A percentile compares a stretch with the other conserved stretches of the same genome.
phyloP scores from a whole-genome alignment of 35 echinoderm and acorn worm genomes.

The Acanthaster planci region DNA sequence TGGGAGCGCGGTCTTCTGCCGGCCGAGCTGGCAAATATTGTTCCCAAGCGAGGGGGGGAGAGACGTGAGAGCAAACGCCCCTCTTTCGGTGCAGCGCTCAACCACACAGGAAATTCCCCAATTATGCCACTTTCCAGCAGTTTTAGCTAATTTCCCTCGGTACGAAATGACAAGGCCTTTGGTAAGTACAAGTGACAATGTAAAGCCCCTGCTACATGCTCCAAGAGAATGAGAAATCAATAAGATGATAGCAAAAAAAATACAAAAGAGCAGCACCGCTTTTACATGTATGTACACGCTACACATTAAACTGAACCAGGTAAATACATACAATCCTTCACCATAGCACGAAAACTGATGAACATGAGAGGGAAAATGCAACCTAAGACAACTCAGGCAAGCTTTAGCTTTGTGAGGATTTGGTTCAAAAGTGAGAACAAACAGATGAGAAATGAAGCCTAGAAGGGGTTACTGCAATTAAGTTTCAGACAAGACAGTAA shows the following conservation, averaged over 20 bases:
- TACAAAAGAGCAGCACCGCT: too few species aligned
- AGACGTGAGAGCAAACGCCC: not conserved
- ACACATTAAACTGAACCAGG: too few species aligned
- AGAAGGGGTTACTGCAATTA: too few species aligned
- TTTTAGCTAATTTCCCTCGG: constrained; percentile 26
- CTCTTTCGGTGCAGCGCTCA: not conserved
- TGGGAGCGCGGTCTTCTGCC: not conserved
- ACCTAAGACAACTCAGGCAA: too few species aligned
- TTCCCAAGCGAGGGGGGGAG: not conserved
- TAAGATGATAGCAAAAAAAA: not conserved
- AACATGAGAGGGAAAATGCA: too few species aligned
- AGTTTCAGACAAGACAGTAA: too few species aligned
- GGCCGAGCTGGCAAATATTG: not conserved
- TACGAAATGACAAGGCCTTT: constrained; percentile 27
- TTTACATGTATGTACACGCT: too few species aligned
- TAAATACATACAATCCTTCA: too few species aligned
- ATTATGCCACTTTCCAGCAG: constrained; percentile 25
- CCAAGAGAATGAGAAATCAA: not conserved
- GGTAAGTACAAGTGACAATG: constrained; percentile 21
- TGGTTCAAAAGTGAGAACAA: too few species aligned
- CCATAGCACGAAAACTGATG: too few species aligned
- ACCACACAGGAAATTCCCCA: constrained; percentile 23
- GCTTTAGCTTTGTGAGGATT: too few species aligned
- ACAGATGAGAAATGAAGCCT: too few species aligned
- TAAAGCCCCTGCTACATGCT: constrained; percentile 9